Conservation (phyloP, 2,113 vertebrate genomes). For the Daphoenositta chrysoptera region DNA sequence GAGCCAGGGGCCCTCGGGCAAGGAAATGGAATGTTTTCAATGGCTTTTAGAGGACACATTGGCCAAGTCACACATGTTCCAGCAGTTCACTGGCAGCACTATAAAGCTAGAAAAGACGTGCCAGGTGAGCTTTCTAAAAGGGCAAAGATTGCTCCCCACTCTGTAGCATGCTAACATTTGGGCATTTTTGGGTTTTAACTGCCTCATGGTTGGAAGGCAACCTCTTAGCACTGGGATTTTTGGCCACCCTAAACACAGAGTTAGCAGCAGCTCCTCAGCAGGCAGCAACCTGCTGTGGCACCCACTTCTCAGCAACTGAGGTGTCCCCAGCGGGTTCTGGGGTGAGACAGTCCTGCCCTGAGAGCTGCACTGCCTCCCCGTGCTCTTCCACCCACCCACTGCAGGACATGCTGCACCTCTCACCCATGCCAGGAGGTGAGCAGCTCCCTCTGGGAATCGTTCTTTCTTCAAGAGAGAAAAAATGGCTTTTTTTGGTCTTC, state of each 20-base stretch:
- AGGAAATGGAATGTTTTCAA: conserved; percentile 22
- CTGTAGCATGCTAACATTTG: background rate
- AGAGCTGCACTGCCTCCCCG: background rate
- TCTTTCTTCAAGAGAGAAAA: background rate
- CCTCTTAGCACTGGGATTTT: background rate
- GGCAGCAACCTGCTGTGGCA: background rate
- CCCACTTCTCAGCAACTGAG: background rate
- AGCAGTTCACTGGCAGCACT: background rate
- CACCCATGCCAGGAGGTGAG: rapidly evolving
- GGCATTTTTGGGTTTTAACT: background rate
- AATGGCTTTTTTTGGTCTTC: background rate
- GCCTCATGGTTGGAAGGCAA: background rate
- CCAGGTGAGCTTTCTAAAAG: conserved; percentile 14
- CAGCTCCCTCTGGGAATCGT: background rate
- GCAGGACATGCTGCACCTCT: background rate
- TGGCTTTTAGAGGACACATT: background rate
- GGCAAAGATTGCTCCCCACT: background rate
- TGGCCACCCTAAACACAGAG: background rate
- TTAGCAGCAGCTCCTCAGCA: background rate
- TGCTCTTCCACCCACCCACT: background rate
- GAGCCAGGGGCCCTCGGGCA: background rate
- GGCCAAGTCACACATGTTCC: background rate
- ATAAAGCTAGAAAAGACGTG: background rate
- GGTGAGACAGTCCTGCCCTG: background rate
- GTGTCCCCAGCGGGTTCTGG: rapidly evolving